A percentile compares a stretch with the other conserved stretches of the same genome.
Evolutionary conservation across 1,140 invertebrate species (phyloP).

Genomic region (Holotrichia oblita): DNA sequence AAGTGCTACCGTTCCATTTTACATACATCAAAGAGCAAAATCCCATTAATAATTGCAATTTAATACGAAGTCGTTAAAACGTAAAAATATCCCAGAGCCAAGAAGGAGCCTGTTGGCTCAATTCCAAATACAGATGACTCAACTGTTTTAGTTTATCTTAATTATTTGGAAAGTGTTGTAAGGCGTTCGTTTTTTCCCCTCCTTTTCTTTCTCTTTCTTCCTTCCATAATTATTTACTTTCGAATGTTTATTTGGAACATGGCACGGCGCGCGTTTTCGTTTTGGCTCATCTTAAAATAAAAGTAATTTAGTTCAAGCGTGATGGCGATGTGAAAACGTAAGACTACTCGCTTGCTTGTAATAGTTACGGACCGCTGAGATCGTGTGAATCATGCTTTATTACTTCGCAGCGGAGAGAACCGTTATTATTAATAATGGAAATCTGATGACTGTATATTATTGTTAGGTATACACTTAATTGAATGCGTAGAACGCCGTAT

Average conservation of each 20-base stretch:
- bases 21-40: background rate
- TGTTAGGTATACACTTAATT: background rate
- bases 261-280: slow-evolving; percentile 18
- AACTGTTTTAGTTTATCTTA: slow-evolving; percentile 37
- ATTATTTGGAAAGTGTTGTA: slow-evolving; percentile 37
- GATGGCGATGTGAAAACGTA: slow-evolving; percentile 17
- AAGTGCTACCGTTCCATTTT: background rate
- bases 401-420: background rate
- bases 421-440: slow-evolving; percentile 30
- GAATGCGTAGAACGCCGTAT: background rate
- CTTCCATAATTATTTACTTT: slow-evolving; percentile 36
- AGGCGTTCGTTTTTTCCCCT: background rate
- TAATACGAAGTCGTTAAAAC: slow-evolving; percentile 12
- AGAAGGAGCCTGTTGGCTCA: background rate
- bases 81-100: slow-evolving; percentile 10
- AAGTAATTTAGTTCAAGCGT: slow-evolving; percentile 32
- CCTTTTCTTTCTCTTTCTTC: slow-evolving; percentile 32
- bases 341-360: slow-evolving; percentile 14
- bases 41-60: slow-evolving; percentile 4
- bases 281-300: slow-evolving; percentile 22
- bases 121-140: slow-evolving; percentile 23
- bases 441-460: slow-evolving; percentile 17
- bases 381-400: slow-evolving; percentile 35
- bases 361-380: slow-evolving; percentile 21
- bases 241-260: slow-evolving; percentile 35